Evolutionary conservation across 2,797 vertebrate genomes (phyloP).

Genomic region (Danio tinwini): DNA sequence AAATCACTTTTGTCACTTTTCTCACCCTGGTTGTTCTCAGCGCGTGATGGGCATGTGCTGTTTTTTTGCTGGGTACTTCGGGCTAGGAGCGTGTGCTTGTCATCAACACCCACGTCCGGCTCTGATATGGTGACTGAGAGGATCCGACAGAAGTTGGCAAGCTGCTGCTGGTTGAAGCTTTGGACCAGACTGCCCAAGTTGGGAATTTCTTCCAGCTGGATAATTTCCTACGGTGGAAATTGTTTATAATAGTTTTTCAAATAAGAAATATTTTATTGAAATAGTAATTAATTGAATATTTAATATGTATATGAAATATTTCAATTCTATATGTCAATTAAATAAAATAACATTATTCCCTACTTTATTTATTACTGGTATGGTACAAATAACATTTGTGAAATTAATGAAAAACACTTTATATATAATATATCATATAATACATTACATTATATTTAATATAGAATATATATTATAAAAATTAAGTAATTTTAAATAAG

Average conservation of each 20-base stretch:
- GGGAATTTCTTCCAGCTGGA: conserved; percentile 95
- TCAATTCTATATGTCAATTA: too few relatives aligned
- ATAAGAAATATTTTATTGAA: too few relatives aligned
- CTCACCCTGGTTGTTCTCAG: conserved; percentile 96
- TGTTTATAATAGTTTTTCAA: too few relatives aligned
- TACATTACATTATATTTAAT: too few relatives aligned
- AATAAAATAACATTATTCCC: not conserved
- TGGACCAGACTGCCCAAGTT: conserved; percentile 92
- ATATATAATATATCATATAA: too few relatives aligned
- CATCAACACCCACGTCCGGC: conserved; percentile 93
- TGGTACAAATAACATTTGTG: too few relatives aligned
- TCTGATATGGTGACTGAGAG: conserved; percentile 98
- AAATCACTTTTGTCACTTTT: not conserved
- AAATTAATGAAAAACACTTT: not conserved
- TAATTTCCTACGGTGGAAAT: conserved; percentile 86
- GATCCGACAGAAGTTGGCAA: conserved; percentile 98
- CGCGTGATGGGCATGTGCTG: conserved; percentile 87
- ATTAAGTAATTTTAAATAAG: too few relatives aligned
- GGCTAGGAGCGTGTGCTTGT: conserved; percentile 96
- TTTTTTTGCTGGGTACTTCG: conserved; percentile 97
- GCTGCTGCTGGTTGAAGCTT: conserved; percentile 98
- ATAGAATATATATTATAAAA: too few relatives aligned
- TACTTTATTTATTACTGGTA: not conserved
- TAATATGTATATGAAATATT: too few relatives aligned
- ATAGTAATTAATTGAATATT: too few relatives aligned